Evolutionary conservation across 2,113 vertebrate genomes (phyloP).

Genomic region (Cathartes aura): DNA sequence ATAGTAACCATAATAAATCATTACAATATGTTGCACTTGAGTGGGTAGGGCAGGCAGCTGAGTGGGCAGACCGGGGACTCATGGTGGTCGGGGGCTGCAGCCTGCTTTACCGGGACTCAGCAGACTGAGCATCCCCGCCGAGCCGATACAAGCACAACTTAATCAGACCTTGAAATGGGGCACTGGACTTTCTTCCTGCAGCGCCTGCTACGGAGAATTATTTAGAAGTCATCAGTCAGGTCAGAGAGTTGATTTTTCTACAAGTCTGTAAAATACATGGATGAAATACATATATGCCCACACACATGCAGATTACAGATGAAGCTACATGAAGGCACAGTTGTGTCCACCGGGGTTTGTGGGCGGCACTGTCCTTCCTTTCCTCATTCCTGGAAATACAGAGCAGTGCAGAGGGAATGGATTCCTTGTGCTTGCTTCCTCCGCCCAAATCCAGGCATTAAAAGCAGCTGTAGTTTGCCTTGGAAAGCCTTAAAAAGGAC

Average conservation of each 20-base stretch:
- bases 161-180: not conserved
- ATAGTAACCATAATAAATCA: not conserved
- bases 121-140: accelerated
- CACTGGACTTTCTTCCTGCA: not conserved
- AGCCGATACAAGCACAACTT: not conserved
- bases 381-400: not conserved
- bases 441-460: not conserved
- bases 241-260: not conserved
- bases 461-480: not conserved
- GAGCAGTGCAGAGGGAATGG: not conserved
- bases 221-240: not conserved
- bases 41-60: not conserved
- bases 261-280: not conserved
- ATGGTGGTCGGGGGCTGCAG: not conserved
- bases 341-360: not conserved
- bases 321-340: accelerated
- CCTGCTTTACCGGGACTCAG: not conserved
- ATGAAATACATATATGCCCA: not conserved
- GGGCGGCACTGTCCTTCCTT: not conserved
- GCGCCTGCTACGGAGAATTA: not conserved
- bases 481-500: not conserved
- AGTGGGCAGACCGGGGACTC: accelerated
- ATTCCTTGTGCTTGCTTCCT: not conserved
- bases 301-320: not conserved
- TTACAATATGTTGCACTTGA: not conserved